phyloP scores from a whole-genome alignment of 2,888 invertebrate genomes.

The Leptinotarsa juncta region DNA sequence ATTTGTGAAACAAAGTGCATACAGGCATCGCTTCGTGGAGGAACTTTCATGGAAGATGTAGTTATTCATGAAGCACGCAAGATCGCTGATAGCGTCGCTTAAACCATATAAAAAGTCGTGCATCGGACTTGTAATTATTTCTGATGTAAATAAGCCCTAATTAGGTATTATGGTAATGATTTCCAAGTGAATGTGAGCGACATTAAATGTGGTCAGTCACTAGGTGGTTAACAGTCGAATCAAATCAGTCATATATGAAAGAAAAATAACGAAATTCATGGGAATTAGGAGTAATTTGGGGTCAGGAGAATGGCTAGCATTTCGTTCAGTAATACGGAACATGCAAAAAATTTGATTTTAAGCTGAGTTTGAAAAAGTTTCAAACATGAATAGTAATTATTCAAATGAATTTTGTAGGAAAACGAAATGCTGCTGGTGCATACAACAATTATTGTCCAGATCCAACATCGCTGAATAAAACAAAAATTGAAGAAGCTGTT shows the following conservation, averaged over 20 bases:
- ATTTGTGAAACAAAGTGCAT: conserved; percentile 21
- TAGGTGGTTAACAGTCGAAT: conserved; percentile 31
- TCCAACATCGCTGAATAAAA: neutral
- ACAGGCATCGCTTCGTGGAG: conserved; percentile 16
- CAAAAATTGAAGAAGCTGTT: too few species aligned
- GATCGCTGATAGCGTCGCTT: conserved; percentile 47
- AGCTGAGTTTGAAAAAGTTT: conserved; percentile 21
- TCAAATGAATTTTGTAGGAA: conserved; percentile 28
- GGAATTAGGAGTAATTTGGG: conserved; percentile 30
- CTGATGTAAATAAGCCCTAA: conserved; percentile 51
- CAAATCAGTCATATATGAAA: conserved; percentile 31
- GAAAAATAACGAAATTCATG: conserved; percentile 30
- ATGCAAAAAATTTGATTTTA: conserved; percentile 27
- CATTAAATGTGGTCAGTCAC: conserved; percentile 32
- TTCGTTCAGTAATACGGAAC: conserved; percentile 21
- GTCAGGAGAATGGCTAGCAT: conserved; percentile 4
- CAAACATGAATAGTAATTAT: conserved; percentile 31
- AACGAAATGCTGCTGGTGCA: neutral
- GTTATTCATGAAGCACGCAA: conserved; percentile 43
- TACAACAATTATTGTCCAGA: neutral
- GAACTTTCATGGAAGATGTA: conserved; percentile 33
- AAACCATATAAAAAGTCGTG: conserved; percentile 44
- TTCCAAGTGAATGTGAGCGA: conserved; percentile 32
- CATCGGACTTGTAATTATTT: conserved; percentile 50
- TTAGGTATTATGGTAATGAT: conserved; percentile 40